Evolutionary conservation across 92 coral and sea anemone genomes (phyloP).

Genomic region (Parazoanthus atlanticus): DNA sequence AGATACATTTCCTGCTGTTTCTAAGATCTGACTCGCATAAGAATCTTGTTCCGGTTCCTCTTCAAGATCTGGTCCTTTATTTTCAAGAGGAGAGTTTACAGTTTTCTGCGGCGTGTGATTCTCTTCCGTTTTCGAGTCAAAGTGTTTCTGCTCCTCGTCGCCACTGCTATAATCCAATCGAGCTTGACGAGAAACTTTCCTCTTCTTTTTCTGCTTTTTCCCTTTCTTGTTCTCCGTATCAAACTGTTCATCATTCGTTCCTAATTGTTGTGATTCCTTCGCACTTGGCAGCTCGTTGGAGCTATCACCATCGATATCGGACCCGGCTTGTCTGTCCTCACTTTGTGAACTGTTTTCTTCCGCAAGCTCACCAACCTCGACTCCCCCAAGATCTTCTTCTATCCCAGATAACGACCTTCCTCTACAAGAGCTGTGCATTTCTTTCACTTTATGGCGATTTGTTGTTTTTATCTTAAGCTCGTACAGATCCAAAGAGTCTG

Average conservation of each 20-base stretch:
- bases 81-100: neutral
- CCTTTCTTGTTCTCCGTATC: neutral
- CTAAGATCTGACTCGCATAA: neutral
- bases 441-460: conserved; percentile 80
- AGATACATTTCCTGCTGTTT: neutral
- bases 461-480: conserved; percentile 77
- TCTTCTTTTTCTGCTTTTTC: conserved; percentile 38
- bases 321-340: neutral
- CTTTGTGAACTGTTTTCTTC: conserved; percentile 7
- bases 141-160: neutral
- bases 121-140: neutral
- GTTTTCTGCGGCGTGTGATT: neutral
- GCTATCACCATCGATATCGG: neutral
- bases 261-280: neutral
- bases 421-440: conserved; percentile 61
- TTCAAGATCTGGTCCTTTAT: neutral
- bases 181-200: neutral
- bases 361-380: conserved; percentile 1
- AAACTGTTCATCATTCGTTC: neutral
- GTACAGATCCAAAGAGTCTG: conserved; percentile 88
- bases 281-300: neutral
- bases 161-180: conserved; percentile 8
- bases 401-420: conserved; percentile 76
- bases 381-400: conserved; percentile 64
- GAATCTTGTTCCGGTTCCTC: neutral